Conservation (phyloP, 2,888 invertebrate genomes). For the Rhamphomyia laevipes region DNA sequence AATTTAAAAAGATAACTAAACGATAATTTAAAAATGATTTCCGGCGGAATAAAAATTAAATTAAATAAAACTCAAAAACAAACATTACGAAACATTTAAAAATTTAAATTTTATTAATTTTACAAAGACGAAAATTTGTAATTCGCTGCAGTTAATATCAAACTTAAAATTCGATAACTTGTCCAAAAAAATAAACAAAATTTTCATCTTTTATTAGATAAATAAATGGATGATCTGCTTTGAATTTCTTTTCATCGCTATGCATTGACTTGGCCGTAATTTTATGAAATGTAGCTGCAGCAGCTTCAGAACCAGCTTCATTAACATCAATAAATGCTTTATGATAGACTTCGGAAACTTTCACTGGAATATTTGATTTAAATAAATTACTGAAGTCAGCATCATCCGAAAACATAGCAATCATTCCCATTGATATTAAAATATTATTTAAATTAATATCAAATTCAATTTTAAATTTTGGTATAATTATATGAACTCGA, state of each 20-base stretch:
- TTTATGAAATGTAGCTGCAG: slow-evolving; percentile 54
- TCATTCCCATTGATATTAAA: slow-evolving; percentile 62
- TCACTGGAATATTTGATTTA: slow-evolving; percentile 38
- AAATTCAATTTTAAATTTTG: slow-evolving; percentile 71
- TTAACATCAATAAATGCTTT: slow-evolving; percentile 80
- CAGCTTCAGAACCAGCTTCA: slow-evolving; percentile 81
- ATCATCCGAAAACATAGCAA: slow-evolving; percentile 46
- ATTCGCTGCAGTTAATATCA: too few relatives aligned
- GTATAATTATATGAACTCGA: slow-evolving; percentile 50
- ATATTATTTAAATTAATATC: slow-evolving; percentile 50
- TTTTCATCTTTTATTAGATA: slow-evolving; percentile 23
- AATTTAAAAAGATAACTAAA: too few relatives aligned
- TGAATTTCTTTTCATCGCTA: slow-evolving; percentile 23
- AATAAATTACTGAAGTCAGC: slow-evolving; percentile 54
- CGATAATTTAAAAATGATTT: too few relatives aligned
- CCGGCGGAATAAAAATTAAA: too few relatives aligned
- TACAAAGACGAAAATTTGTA: too few relatives aligned
- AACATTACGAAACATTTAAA: too few relatives aligned
- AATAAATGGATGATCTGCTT: slow-evolving; percentile 30
- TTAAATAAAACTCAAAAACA: too few relatives aligned
- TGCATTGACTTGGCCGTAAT: slow-evolving; percentile 26
- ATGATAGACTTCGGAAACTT: slow-evolving; percentile 62
- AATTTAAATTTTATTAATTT: too few relatives aligned
- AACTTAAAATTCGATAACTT: neutral
- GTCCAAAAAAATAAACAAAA: neutral